Percentiles rank a stretch among this genome's conserved stretches.
Conservation (phyloP, 2,888 invertebrate genomes). For the Hirtodrosophila confusa region DNA sequence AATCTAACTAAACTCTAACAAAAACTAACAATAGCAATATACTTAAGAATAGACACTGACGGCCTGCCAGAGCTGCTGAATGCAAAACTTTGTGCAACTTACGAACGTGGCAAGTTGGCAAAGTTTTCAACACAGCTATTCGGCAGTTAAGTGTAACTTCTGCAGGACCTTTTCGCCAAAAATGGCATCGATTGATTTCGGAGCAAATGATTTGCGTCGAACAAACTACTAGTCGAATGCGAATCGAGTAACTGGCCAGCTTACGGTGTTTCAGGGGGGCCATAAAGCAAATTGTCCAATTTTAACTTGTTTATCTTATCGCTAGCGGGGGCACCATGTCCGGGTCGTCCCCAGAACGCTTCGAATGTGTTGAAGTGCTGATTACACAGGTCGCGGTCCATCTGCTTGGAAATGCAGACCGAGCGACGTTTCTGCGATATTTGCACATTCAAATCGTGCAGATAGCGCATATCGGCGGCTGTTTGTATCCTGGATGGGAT, state of each 20-base stretch:
- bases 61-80: conserved; percentile 13
- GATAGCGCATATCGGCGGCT: conserved; percentile 84
- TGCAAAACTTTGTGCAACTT: conserved; percentile 80
- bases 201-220: conserved; percentile 51
- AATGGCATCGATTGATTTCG: conserved; percentile 52
- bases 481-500: conserved; percentile 64
- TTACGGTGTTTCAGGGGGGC: conserved; percentile 74
- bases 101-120: conserved; percentile 79
- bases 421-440: conserved; percentile 85
- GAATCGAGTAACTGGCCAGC: conserved; percentile 16
- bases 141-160: conserved; percentile 14
- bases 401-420: conserved; percentile 76
- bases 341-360: conserved; percentile 92
- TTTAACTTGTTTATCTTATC: conserved; percentile 82
- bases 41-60: conserved; percentile 5
- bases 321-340: conserved; percentile 85
- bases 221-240: conserved; percentile 59
- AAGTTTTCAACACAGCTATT: conserved; percentile 55
- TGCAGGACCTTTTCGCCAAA: conserved; percentile 19
- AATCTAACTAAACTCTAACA: conserved; percentile 18
- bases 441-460: conserved; percentile 85
- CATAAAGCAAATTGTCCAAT: conserved; percentile 84
- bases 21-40: background rate
- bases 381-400: conserved; percentile 88
- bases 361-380: conserved; percentile 91